Base-by-base conservation (phyloP, 2,797 vertebrate genomes). In the Columba guinea region DNA sequence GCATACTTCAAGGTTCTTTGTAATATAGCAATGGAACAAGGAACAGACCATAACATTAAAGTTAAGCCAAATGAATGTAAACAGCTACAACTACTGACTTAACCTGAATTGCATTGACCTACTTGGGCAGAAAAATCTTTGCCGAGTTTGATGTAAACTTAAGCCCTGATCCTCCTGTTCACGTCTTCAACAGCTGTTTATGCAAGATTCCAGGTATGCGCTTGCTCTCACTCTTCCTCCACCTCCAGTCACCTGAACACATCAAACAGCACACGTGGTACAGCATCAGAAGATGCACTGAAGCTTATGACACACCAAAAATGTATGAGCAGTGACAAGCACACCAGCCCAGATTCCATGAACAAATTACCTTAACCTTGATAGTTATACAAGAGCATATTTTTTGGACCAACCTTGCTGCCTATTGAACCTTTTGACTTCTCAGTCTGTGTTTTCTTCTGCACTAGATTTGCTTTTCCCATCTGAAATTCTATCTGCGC, bases 41-140 rank as follows among this genome's bases (percentile, higher is more conserved):
- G 89, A 94, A 64, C 59, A 96, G 75, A 89, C 32, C 63, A 89
- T 52, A 59, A 63, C 86, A 96, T 96, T 94, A 94, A 82, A 0
- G 3, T 56, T 84, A 94, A 93, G 81, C 80, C 85, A 94, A 96
- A 95, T 30, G 24, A 93, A 94, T 89, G 90, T 94, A 93, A 94
- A 95, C 94, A 94, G 55, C 90, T 67, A 92, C 74, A 92, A 89
- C 90, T 95, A 90, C 84, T 92, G 77, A 96, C 86, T 95, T 95
- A 94, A 90, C 94, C 90, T 92, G 90, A 95, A 93, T 90, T 95
- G 68, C 77, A 91, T 93, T 96, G 93, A 96, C 96, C 94, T 96
- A 96, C 93, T 95, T 94, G 63, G 81, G 94, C 77, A 96, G 74
- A 96, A 94, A 97, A 97, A 89, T 49, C 59, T 95, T 97, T 95